A percentile compares a stretch with the other conserved stretches of the same genome.
Conservation (phyloP, 37 sponge, comb jelly and placozoan species). For the Cladorhizidae sp. region DNA sequence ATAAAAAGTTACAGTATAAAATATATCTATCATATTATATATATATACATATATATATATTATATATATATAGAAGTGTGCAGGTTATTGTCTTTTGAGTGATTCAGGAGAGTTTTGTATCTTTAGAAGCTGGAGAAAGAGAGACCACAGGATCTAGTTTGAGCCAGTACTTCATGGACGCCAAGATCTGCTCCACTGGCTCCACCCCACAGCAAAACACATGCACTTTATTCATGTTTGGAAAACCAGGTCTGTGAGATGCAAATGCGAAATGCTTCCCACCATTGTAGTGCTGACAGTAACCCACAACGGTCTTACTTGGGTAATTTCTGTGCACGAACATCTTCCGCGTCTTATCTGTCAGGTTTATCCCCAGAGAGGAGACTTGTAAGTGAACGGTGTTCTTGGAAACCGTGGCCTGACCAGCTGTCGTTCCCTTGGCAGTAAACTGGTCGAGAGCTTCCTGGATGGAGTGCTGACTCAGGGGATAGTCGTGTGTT, state of each 20-base stretch:
- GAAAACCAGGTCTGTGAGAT: slow-evolving; percentile 48
- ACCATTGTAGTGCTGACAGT: slow-evolving; percentile 21
- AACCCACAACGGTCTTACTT: slow-evolving; percentile 50
- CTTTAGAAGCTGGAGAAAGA: no score
- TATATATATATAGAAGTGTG: no score
- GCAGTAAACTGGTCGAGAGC: slow-evolving; percentile 39
- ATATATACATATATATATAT: no score
- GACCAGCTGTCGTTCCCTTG: slow-evolving; percentile 47
- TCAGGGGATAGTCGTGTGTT: slow-evolving; percentile 24
- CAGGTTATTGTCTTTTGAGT: no score
- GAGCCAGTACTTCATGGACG: slow-evolving; percentile 60
- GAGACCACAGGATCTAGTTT: slow-evolving; percentile 23
- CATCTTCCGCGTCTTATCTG: slow-evolving; percentile 38
- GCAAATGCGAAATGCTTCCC: slow-evolving; percentile 50
- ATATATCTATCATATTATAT: no score
- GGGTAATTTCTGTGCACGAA: slow-evolving; percentile 68
- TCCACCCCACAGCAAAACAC: slow-evolving; percentile 34
- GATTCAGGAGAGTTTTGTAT: no score
- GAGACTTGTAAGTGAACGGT: slow-evolving; percentile 48
- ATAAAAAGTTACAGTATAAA: no score
- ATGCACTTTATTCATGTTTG: slow-evolving; percentile 43
- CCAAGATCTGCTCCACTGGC: slow-evolving; percentile 26
- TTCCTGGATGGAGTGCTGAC: slow-evolving; percentile 26
- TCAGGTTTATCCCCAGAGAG: slow-evolving; percentile 50
- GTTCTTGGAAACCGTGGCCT: slow-evolving; percentile 54